A percentile compares a stretch with the other conserved stretches of the same genome.
Evolutionary conservation across 2,888 invertebrate genomes (phyloP).

Genomic region (Polietes domitor): DNA sequence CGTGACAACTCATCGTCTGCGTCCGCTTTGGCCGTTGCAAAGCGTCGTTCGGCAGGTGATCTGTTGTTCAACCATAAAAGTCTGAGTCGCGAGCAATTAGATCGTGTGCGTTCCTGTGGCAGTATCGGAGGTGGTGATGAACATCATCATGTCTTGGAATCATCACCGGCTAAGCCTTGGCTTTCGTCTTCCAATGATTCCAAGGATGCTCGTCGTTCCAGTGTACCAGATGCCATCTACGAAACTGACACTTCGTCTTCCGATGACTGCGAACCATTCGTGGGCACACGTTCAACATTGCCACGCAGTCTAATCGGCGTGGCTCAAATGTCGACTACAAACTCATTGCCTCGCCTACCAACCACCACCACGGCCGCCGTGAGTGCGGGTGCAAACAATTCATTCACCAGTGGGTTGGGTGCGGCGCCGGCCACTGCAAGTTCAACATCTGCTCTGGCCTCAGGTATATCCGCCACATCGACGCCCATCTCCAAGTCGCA

Average conservation of each 20-base stretch:
- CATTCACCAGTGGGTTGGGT: constrained; percentile 45
- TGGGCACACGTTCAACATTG: constrained; percentile 83
- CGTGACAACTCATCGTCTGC: constrained; percentile 86
- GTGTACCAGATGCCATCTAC: constrained; percentile 82
- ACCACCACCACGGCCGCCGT: constrained; percentile 79
- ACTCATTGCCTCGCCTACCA: constrained; percentile 89
- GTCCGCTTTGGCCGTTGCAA: constrained; percentile 85
- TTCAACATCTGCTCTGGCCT: constrained; percentile 57
- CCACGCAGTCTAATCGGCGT: constrained; percentile 84
- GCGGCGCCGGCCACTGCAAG: constrained; percentile 62
- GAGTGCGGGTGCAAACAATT: constrained; percentile 41
- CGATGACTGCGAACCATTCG: constrained; percentile 79
- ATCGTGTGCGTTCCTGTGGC: constrained; percentile 89
- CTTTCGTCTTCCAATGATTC: constrained; percentile 74
- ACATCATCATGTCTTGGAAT: constrained; percentile 76
- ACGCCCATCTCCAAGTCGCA: constrained; percentile 84
- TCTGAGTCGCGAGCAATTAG: constrained; percentile 88
- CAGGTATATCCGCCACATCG: constrained; percentile 72
- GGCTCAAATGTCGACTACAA: constrained; percentile 84
- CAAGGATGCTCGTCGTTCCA: constrained; percentile 82
- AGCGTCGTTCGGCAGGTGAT: constrained; percentile 91
- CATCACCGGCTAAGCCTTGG: constrained; percentile 79
- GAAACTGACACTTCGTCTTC: constrained; percentile 73
- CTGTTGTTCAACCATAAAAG: constrained; percentile 90
- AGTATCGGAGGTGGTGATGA: constrained; percentile 87